These are phyloP conservation scores for Donacobius atricapilla DNA, from an alignment of 2,113 vertebrate genomes.

Conservation along the genomic window DNA sequence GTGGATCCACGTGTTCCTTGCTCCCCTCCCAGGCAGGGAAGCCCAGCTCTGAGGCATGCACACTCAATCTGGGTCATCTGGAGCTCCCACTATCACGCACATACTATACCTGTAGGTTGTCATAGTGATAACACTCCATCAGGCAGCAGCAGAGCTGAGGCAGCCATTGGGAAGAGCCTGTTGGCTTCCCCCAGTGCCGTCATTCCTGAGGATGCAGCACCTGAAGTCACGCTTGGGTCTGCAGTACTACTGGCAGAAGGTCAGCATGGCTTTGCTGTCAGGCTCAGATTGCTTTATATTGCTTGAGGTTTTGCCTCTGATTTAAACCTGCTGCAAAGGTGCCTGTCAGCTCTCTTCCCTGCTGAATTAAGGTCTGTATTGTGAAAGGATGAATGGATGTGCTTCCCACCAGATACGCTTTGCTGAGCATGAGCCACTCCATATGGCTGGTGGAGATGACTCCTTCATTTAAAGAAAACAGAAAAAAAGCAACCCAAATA, in stretches of 20 bases:
- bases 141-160: background rate
- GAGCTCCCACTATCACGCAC: background rate
- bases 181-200: background rate
- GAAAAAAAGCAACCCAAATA: background rate
- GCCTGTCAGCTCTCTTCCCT: background rate
- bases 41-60: background rate
- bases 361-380: background rate
- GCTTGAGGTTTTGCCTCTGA: background rate
- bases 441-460: background rate
- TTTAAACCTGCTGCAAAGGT: background rate
- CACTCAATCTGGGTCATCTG: background rate
- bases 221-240: fast-evolving
- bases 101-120: conserved; percentile 43
- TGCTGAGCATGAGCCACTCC: background rate
- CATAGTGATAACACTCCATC: conserved; percentile 23
- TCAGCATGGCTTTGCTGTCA: background rate
- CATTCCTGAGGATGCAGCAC: background rate
- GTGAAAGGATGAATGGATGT: background rate
- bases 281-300: background rate
- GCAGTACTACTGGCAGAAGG: background rate
- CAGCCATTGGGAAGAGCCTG: background rate
- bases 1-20: background rate
- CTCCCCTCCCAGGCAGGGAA: background rate
- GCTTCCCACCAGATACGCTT: background rate
- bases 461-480: background rate